Base-by-base conservation (phyloP, 2,888 invertebrate species). In the Mactromeris polynyma region DNA sequence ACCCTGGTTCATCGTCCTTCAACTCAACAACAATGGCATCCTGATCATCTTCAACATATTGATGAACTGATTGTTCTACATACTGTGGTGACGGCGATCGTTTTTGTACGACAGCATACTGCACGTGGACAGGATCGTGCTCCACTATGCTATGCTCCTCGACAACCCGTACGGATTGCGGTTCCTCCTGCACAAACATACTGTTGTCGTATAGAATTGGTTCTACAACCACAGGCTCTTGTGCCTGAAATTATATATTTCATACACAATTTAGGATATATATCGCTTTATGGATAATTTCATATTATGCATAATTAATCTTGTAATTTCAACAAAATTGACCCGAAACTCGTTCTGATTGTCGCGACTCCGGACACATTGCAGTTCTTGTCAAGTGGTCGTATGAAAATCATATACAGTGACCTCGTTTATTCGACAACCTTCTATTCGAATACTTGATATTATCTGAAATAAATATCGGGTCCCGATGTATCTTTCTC, bases 141-240 rank as follows among this genome's bases (percentile, higher is more conserved):
- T 88, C 79, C 2, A 86, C 54, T 2, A 82, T 80, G 31, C 38
- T 42, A 36, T 86, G 84, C 26, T 89, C 88, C 69, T 86, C 81
- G 36, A 85, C 33, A 38, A 69, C 80, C 33, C 36, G 73, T 58
- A 64, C 64, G 17, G 73, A 51, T 51, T 51, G 83, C 14, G 54
- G 73, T 33, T 85, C 69, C 21, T 92, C 90, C 21, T 38, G 58
- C 7, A 90, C 58, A 64, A 81, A 92, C 7, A 81, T 87, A 7
- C 91, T 81, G 82, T 92, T 92, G 81, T 92, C 91, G 58, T 92
- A 92, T 0, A 90, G 46, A 1, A 92, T 86, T 17, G 91, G 91
- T 26, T 90, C 91, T 4, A 82, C 81, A 77, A 82, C 81, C 21
- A 87, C 86, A 33, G 87, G 90, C 36, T 89, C 88, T 0, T 81